phyloP scores from a whole-genome alignment of 2,888 invertebrate species.

The Parnassius orleans region DNA sequence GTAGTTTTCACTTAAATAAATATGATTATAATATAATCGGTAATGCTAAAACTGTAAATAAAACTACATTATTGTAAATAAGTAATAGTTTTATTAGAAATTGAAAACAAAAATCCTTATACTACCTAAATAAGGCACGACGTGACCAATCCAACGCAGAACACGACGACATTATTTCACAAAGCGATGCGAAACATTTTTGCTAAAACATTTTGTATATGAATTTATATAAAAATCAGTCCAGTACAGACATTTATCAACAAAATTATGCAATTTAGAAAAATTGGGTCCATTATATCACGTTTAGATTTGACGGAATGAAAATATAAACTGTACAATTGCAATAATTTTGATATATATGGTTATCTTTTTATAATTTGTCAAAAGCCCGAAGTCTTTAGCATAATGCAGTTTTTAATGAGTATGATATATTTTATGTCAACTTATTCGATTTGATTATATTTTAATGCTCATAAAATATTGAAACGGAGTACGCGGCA shows the following conservation, averaged over 20 bases:
- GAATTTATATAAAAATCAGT: slow-evolving; percentile 35
- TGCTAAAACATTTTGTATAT: slow-evolving; percentile 23
- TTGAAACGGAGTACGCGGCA: too few species aligned
- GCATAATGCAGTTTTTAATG: too few species aligned
- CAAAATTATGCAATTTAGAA: slow-evolving; percentile 38
- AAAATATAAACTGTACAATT: slow-evolving; percentile 4
- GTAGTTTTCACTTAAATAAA: too few species aligned
- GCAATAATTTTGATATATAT: neutral
- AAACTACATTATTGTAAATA: slow-evolving; percentile 57
- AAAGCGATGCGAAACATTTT: slow-evolving; percentile 34
- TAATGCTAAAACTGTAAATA: slow-evolving; percentile 29
- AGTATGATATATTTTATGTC: too few species aligned
- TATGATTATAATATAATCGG: too few species aligned
- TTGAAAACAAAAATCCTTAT: slow-evolving; percentile 77
- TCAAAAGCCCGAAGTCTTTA: too few species aligned
- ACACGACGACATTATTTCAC: slow-evolving; percentile 38
- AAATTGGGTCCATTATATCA: slow-evolving; percentile 24
- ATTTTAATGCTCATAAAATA: too few species aligned
- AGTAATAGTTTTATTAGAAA: slow-evolving; percentile 74
- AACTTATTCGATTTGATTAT: too few species aligned
- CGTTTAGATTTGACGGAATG: slow-evolving; percentile 23
- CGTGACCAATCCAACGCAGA: slow-evolving; percentile 59
- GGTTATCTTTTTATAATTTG: too few species aligned
- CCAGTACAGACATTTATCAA: slow-evolving; percentile 51
- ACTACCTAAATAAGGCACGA: slow-evolving; percentile 79